Conservation (phyloP, 2,113 vertebrate genomes). For the Pyxicephalus adspersus region DNA sequence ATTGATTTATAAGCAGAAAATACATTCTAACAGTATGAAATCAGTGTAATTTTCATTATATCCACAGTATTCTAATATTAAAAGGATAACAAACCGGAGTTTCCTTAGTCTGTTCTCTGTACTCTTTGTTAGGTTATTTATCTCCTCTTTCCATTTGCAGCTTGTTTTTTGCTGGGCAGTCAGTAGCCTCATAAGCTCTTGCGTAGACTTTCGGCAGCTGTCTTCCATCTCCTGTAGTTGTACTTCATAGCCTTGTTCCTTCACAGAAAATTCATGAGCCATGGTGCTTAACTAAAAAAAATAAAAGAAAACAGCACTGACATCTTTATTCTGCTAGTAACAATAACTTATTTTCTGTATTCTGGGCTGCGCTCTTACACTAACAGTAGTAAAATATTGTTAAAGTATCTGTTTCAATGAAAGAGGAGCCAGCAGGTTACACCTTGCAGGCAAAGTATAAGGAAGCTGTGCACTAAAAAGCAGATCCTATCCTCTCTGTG, state of each 20-base stretch:
- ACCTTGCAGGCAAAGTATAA: too few relatives aligned
- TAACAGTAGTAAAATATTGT: too few relatives aligned
- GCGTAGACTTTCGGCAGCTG: slow-evolving; percentile 74
- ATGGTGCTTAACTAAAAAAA: slow-evolving; percentile 80
- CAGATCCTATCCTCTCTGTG: too few relatives aligned
- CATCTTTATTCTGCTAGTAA: too few relatives aligned
- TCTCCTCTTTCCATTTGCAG: slow-evolving; percentile 87
- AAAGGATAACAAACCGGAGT: slow-evolving; percentile 77
- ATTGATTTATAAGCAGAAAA: too few relatives aligned
- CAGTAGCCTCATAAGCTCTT: slow-evolving; percentile 82
- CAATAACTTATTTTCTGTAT: too few relatives aligned
- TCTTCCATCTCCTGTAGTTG: slow-evolving; percentile 87
- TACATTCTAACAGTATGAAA: too few relatives aligned
- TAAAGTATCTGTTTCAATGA: too few relatives aligned
- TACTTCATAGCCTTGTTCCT: slow-evolving; percentile 80
- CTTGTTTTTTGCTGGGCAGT: slow-evolving; percentile 84
- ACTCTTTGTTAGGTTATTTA: slow-evolving; percentile 75
- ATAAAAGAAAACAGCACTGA: neutral
- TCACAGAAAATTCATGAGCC: slow-evolving; percentile 85
- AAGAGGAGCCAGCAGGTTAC: too few relatives aligned
- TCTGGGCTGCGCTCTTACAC: too few relatives aligned
- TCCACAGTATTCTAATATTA: neutral
- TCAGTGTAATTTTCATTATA: too few relatives aligned
- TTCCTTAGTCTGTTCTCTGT: slow-evolving; percentile 77
- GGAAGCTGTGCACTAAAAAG: too few relatives aligned